Evolutionary conservation across 2,888 invertebrate genomes (phyloP), one percentile per base, ranked within the genome.

Genomic region (Aethes cnicana): DNA sequence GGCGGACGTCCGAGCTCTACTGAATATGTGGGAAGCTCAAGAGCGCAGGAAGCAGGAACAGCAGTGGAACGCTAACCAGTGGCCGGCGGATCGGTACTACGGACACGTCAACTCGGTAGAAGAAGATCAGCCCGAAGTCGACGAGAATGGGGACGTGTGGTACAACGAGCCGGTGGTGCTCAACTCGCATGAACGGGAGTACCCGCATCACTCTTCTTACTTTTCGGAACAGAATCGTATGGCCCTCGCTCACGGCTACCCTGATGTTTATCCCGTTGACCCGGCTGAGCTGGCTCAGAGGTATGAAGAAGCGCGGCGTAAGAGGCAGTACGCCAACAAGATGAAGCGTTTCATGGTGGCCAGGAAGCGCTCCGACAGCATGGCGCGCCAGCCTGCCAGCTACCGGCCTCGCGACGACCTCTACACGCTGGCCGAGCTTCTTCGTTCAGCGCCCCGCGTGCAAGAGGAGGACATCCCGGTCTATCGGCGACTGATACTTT

Each of bases 331-430:
- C 58, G 81, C 83, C 4, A 88, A 86, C 63, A 88, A 87, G 61
- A 72, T 88, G 73, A 92, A 93, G 72, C 84, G 92, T 26, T 93
- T 92, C 68, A 92, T 92, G 92, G 92, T 92, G 0, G 90, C 92
- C 14, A 87, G 91, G 64, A 92, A 92, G 71, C 86, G 87, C 4
- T 84, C 90, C 0, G 88, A 87, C 44, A 68, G 74, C 23, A 74
- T 81, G 74, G 69, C 79, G 66, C 85, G 80, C 59, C 87, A 87
- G 64, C 18, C 52, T 8, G 85, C 84, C 55, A 80, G 70, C 64
- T 88, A 87, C 64, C 68, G 88, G 53, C 86, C 90, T 56, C 87
- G 90, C 30, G 92, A 92, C 57, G 92, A 92, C 63, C 85, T 91
- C 36, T 92, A 92, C 72, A 91, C 91, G 1, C 77, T 92, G 41